A percentile compares a stretch with the other conserved stretches of the same genome.
Conservation (phyloP, 2,113 vertebrate species). For the Rhinichthys klamathensis region DNA sequence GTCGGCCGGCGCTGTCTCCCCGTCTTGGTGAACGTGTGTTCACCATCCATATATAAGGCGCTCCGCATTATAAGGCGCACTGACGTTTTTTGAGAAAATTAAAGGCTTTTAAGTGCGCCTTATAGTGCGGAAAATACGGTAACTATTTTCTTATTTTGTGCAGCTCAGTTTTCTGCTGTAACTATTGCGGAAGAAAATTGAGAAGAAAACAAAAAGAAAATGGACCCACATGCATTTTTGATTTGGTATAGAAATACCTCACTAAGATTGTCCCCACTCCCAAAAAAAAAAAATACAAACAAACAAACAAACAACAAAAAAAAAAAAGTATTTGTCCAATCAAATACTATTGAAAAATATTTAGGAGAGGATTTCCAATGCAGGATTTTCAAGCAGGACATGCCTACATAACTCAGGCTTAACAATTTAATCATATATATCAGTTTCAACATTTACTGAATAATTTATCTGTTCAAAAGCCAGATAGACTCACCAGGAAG, state of each 20-base stretch:
- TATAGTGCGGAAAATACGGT: too few relatives aligned
- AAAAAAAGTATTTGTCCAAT: background rate
- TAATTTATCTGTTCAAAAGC: conserved; percentile 9
- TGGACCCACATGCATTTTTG: conserved; percentile 1
- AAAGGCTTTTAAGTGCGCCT: too few relatives aligned
- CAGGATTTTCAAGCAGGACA: background rate
- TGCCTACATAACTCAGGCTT: background rate
- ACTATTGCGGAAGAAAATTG: background rate
- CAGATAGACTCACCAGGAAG: too few relatives aligned
- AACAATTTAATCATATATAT: background rate
- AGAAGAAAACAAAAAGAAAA: background rate
- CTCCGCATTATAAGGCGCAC: too few relatives aligned
- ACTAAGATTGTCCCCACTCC: too few relatives aligned
- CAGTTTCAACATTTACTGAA: background rate
- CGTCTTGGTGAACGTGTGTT: too few relatives aligned
- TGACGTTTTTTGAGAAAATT: too few relatives aligned
- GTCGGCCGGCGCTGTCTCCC: too few relatives aligned
- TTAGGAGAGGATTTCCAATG: background rate
- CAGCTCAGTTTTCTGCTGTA: background rate
- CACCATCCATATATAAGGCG: too few relatives aligned
- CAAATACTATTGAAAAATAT: background rate
- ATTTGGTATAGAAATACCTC: conserved; percentile 16
- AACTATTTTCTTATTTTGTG: background rate
- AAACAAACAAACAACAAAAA: too few relatives aligned
- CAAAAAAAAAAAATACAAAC: background rate